Evolutionary conservation across 2,797 vertebrate genomes (phyloP).

Genomic region (Pantherophis alleghaniensis): DNA sequence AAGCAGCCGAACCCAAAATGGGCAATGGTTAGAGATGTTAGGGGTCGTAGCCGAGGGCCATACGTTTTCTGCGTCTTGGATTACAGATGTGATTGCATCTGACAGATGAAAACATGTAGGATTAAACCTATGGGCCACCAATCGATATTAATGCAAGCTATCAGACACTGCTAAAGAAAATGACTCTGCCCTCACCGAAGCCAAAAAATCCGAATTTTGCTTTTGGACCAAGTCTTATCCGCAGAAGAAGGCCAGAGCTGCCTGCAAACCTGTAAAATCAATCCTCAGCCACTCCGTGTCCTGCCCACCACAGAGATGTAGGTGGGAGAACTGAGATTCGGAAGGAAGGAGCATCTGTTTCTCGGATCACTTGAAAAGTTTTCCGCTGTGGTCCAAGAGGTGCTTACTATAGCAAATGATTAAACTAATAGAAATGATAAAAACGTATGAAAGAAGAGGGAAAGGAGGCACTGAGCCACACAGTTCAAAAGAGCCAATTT

Average conservation of each 20-base stretch:
- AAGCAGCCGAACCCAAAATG: not conserved
- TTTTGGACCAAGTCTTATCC: not conserved
- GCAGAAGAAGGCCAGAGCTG: not conserved
- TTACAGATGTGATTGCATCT: not conserved
- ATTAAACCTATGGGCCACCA: not conserved
- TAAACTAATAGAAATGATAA: not conserved
- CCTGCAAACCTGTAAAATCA: not conserved
- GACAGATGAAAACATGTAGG: not conserved
- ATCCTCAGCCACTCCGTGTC: not conserved
- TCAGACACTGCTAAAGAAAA: not conserved
- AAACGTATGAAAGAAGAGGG: not conserved
- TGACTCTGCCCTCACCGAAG: not conserved
- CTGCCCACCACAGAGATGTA: not conserved
- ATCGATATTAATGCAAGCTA: not conserved
- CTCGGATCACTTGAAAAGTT: not conserved
- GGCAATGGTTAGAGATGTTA: not conserved
- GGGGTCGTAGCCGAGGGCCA: not conserved
- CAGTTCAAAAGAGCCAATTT: not conserved
- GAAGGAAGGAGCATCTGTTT: not conserved
- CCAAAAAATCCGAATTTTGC: not conserved
- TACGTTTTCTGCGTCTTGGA: not conserved
- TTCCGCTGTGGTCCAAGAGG: not conserved
- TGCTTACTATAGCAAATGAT: not conserved
- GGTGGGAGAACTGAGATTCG: not conserved
- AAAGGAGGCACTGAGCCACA: not conserved